Evolutionary conservation across 2,797 vertebrate species (phyloP).

Genomic region (Urocyon cinereoargenteus): DNA sequence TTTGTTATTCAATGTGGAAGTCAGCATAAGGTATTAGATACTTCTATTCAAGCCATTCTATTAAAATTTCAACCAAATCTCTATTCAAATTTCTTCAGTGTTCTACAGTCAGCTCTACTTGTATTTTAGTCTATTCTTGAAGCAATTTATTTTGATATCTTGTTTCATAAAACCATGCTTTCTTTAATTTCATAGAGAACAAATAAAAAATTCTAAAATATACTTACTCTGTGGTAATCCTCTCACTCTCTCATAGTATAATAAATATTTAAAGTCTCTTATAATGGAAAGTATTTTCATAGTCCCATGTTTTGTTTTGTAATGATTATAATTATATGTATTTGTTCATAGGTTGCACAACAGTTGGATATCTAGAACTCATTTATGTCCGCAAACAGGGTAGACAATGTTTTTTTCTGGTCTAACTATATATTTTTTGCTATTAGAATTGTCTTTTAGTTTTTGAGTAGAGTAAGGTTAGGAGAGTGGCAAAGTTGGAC

Average conservation of each 20-base stretch:
- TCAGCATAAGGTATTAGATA: not conserved
- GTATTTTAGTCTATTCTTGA: slow-evolving; percentile 47
- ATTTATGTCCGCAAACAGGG: not conserved
- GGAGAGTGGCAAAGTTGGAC: not conserved
- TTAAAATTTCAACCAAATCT: not conserved
- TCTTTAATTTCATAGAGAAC: slow-evolving; percentile 27
- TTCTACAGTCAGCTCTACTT: not conserved
- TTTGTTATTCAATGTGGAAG: not conserved
- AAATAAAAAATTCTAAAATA: not conserved
- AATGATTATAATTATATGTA: not conserved
- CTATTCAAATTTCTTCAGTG: not conserved
- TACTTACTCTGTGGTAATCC: not conserved
- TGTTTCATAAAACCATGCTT: not conserved
- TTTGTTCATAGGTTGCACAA: not conserved
- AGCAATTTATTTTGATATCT: not conserved
- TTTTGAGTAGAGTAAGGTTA: not conserved
- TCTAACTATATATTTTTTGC: not conserved
- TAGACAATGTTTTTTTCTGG: not conserved
- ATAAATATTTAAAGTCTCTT: not conserved
- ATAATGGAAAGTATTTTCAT: slow-evolving; percentile 11
- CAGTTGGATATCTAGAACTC: not conserved
- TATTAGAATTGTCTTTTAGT: not conserved
- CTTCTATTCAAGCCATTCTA: not conserved
- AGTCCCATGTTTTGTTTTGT: not conserved
- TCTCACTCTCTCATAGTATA: fast-evolving